A percentile compares a stretch with the other conserved stretches of the same genome.
Evolutionary conservation across 2,888 invertebrate species (phyloP).

Genomic region (Pachydiplax longipennis): DNA sequence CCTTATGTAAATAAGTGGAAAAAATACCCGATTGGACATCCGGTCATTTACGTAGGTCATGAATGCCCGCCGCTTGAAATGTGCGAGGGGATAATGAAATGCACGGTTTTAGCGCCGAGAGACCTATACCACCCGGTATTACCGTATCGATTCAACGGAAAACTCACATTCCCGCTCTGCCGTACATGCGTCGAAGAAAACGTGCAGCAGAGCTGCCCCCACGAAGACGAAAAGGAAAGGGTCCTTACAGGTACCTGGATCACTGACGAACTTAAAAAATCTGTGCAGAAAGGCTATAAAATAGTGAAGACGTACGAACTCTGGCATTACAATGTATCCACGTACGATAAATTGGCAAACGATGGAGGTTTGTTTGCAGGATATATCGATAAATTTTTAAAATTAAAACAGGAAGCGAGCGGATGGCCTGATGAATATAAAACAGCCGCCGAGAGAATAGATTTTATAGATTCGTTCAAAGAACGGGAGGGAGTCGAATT

Average conservation of each 20-base stretch:
- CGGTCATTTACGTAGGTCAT: neutral
- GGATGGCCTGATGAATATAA: conserved; percentile 53
- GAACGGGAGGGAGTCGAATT: conserved; percentile 48
- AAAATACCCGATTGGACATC: neutral
- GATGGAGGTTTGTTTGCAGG: conserved; percentile 54
- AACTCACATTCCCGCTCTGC: conserved; percentile 56
- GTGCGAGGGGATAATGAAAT: neutral
- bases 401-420: conserved; percentile 52
- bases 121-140: neutral
- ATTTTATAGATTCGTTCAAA: conserved; percentile 49
- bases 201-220: conserved; percentile 53
- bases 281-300: conserved; percentile 54
- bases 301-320: conserved; percentile 55
- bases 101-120: neutral
- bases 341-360: conserved; percentile 50
- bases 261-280: conserved; percentile 55
- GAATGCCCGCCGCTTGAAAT: neutral
- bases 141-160: neutral
- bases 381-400: conserved; percentile 54
- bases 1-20: neutral
- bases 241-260: conserved; percentile 55
- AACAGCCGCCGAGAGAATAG: conserved; percentile 47
- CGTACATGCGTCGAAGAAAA: conserved; percentile 54
- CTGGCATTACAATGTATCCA: conserved; percentile 54
- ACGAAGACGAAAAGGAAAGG: conserved; percentile 52